A percentile compares a stretch with the other conserved stretches of the same genome.
Evolutionary conservation across 2,797 vertebrate genomes (phyloP).

Genomic region (Cirrhinus mrigala): DNA sequence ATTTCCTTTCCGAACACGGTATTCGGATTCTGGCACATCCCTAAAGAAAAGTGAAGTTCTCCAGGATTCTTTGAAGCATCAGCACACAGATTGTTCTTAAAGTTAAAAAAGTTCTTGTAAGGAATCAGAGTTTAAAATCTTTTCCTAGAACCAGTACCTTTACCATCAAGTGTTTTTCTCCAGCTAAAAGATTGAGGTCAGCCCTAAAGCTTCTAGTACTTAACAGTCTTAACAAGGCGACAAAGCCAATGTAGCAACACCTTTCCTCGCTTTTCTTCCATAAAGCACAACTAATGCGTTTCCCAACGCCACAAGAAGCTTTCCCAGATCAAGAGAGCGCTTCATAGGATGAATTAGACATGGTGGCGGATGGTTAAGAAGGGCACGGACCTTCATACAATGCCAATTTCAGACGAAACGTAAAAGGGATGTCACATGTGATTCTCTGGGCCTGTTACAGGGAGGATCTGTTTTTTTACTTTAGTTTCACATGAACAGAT

Average conservation of each 20-base stretch:
- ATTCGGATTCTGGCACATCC: background rate
- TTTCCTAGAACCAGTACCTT: background rate
- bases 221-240: constrained; percentile 71
- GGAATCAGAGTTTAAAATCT: background rate
- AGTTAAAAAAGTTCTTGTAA: background rate
- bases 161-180: constrained; percentile 39
- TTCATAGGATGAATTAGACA: constrained; percentile 50
- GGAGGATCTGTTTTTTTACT: constrained; percentile 51
- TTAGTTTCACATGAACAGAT: background rate
- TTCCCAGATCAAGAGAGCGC: constrained; percentile 54
- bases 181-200: constrained; percentile 67
- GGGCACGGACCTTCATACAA: constrained; percentile 51
- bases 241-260: constrained; percentile 28
- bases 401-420: constrained; percentile 50
- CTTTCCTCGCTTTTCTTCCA: background rate
- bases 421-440: constrained; percentile 53
- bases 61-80: background rate
- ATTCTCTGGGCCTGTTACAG: constrained; percentile 48
- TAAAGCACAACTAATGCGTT: constrained; percentile 50
- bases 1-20: too few relatives aligned
- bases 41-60: background rate
- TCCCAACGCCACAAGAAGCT: constrained; percentile 30
- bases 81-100: background rate
- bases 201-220: constrained; percentile 70
- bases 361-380: constrained; percentile 40